Evolutionary conservation across 2,888 invertebrate species (phyloP).

Genomic region (Choristoneura rosaceana): DNA sequence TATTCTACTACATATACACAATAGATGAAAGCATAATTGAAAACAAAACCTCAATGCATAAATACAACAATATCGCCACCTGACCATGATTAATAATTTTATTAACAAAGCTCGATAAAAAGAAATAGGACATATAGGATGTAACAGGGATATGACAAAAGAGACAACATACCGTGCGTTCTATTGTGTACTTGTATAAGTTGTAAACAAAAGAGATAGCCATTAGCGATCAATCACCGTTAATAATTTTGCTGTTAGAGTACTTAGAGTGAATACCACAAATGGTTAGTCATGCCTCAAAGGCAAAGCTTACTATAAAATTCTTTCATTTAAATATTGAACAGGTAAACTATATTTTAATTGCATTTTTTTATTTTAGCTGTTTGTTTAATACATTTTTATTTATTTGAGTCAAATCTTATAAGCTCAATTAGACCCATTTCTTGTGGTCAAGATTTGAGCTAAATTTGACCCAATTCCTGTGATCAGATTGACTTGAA

Average conservation of each 20-base stretch:
- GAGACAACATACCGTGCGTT: constrained; percentile 23
- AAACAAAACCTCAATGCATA: too few species aligned
- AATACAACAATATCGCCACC: background rate
- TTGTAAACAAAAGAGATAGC: constrained; percentile 40
- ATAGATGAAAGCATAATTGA: too few species aligned
- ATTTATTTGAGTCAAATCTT: too few species aligned
- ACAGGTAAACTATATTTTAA: background rate
- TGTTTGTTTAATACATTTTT: too few species aligned
- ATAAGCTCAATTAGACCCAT: too few species aligned
- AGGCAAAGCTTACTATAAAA: background rate
- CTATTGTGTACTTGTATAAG: constrained; percentile 31
- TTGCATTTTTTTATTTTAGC: too few species aligned
- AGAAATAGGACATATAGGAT: background rate
- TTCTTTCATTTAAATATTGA: constrained; percentile 2
- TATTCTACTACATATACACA: too few species aligned
- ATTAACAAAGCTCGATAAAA: constrained; percentile 1
- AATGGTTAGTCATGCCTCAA: constrained; percentile 23
- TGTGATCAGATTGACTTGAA: too few species aligned
- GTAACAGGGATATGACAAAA: constrained; percentile 14
- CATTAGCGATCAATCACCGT: constrained; percentile 39
- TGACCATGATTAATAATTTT: background rate
- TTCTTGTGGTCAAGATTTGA: too few species aligned
- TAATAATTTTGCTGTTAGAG: constrained; percentile 33
- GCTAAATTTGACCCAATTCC: too few species aligned
- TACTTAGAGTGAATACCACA: constrained; percentile 32